These are phyloP conservation scores for Dexiosoma caninum DNA, from an alignment of 2,888 invertebrate genomes.

Conservation along the genomic window DNA sequence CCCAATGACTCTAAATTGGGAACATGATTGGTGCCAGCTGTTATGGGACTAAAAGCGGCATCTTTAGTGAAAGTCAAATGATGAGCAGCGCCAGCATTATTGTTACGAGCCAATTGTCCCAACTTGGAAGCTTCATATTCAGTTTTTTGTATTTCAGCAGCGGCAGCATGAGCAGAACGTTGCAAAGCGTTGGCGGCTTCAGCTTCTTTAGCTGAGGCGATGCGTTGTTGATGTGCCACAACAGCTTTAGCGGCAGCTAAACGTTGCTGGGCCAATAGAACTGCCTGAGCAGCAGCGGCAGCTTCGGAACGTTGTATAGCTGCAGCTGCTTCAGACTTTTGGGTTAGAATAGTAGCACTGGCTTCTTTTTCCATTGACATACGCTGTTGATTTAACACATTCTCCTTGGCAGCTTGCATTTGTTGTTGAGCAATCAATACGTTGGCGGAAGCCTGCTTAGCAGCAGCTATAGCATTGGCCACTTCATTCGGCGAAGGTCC, in stretches of 20 bases:
- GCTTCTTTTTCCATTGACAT: conserved; percentile 86
- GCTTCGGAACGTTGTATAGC: conserved; percentile 84
- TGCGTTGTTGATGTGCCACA: conserved; percentile 85
- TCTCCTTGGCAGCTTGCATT: conserved; percentile 85
- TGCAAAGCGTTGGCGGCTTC: conserved; percentile 86
- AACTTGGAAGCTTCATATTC: conserved; percentile 82
- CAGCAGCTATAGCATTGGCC: conserved; percentile 84
- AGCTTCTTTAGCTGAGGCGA: conserved; percentile 85
- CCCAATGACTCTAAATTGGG: conserved; percentile 71
- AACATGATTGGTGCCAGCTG: conserved; percentile 74
- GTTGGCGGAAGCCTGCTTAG: conserved; percentile 85
- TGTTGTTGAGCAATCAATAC: conserved; percentile 86
- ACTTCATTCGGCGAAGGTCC: conserved; percentile 82
- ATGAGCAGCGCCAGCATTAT: conserved; percentile 80
- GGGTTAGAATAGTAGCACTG: conserved; percentile 82
- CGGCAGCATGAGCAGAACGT: conserved; percentile 84
- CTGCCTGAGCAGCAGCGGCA: conserved; percentile 82
- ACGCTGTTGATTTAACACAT: conserved; percentile 84
- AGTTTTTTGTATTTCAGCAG: conserved; percentile 83
- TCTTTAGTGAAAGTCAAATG: conserved; percentile 82
- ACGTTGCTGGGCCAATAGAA: conserved; percentile 84
- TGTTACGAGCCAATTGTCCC: conserved; percentile 81
- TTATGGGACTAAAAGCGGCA: conserved; percentile 78
- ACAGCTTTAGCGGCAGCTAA: conserved; percentile 84
- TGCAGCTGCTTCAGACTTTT: conserved; percentile 83